Base-by-base conservation (phyloP, 2,888 invertebrate genomes). In the Schizotus pectinicornis region DNA sequence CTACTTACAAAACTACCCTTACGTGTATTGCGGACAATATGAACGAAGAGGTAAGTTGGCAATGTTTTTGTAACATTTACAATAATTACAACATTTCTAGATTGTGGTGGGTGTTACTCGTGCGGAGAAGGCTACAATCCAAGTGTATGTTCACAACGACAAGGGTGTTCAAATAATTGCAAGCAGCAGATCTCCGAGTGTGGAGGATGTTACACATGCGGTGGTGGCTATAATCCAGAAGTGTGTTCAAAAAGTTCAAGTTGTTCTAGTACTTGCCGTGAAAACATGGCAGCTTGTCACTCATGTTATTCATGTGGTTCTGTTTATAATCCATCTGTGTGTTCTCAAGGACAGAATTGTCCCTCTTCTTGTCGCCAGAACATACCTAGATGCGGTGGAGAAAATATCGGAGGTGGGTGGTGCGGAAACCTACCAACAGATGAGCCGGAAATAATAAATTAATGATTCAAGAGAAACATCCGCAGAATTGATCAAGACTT, bases 21-120 rank as follows among this genome's bases (percentile, higher is more conserved):
- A 56, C 13, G 11, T 12, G 6, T 56, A 50, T 33, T 56, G 56
- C 35, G 56, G 56, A 8, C 43, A 50, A 7, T 56, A 56, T 11
- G 39, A 34, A 2, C 49, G 49, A n/a, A 13, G 34, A 56, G 46
- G 56, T 56, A 36, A 32, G 34, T 9, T 13, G 3, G 7, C 39
- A 8, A 39, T 9, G 2, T 11, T 39, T 12, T 12, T 39, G 2
- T 30, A 30, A 30, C 12, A 43, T 8, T 34, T 45, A 9, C 6
- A 33, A 13, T 34, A 35, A 22, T 45, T 3, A 45, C 45, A 13
- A 3, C 11, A 32, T 48, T 7, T 1, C 32, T 32, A 56, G 56
- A 56, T 49, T 56, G 56, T 43, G 34, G 22, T 13, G 12, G 30
- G 6, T 56, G 56, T 32, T 56, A 56, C 14, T 33, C 9, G 7